Conservation (phyloP, 2,888 invertebrate genomes). For the Clunio marinus region DNA sequence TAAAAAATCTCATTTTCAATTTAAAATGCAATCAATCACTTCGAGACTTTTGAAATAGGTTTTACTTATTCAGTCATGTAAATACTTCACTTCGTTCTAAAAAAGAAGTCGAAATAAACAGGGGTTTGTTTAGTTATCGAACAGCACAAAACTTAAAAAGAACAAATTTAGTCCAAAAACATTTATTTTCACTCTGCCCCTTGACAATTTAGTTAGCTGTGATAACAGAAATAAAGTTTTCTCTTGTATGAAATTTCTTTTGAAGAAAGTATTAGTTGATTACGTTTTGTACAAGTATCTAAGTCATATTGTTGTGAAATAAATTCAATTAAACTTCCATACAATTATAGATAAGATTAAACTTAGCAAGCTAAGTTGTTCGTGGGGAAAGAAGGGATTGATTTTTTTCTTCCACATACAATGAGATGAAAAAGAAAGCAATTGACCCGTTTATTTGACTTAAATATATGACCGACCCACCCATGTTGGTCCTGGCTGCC, state of each 20-base stretch:
- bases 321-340: too few relatives aligned
- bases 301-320: too few relatives aligned
- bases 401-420: background rate
- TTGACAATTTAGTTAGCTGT: too few relatives aligned
- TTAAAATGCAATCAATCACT: slow-evolving; percentile 39
- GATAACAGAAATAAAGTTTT: too few relatives aligned
- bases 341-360: too few relatives aligned
- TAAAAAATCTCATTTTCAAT: slow-evolving; percentile 39
- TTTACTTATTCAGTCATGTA: slow-evolving; percentile 4
- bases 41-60: background rate
- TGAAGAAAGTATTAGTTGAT: too few relatives aligned
- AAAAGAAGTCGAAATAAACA: slow-evolving; percentile 18
- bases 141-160: background rate
- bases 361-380: background rate
- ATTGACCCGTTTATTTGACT: slow-evolving; percentile 38
- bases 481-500: too few relatives aligned
- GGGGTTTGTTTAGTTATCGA: background rate
- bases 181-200: too few relatives aligned
- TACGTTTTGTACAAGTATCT: too few relatives aligned
- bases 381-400: background rate
- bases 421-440: slow-evolving; percentile 22
- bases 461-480: slow-evolving; percentile 37
- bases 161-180: too few relatives aligned
- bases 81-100: background rate
- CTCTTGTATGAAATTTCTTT: too few relatives aligned